Percentiles rank a stretch among this genome's conserved stretches.
phyloP scores from a whole-genome alignment of 35 echinoderm and acorn worm species.

The Hemicentrotus pulcherrimus region DNA sequence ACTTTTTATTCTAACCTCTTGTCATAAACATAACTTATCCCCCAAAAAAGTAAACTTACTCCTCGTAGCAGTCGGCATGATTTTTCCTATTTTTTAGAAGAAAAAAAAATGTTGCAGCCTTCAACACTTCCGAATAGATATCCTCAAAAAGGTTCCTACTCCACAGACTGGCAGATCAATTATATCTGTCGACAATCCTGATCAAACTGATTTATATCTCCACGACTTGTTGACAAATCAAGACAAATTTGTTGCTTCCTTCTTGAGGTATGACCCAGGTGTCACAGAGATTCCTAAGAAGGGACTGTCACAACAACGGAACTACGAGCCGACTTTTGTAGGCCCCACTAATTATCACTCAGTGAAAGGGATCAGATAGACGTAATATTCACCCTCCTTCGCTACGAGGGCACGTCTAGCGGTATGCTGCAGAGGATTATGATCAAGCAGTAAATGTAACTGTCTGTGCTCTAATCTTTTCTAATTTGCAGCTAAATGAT shows the following conservation, averaged over 20 bases:
- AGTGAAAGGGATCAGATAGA: background rate
- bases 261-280: background rate
- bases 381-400: background rate
- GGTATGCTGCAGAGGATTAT: too few species aligned
- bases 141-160: background rate
- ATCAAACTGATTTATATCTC: background rate
- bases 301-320: background rate
- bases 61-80: constrained; percentile 5
- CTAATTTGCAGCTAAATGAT: background rate
- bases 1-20: too few species aligned
- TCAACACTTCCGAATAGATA: background rate
- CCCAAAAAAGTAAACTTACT: background rate
- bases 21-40: too few species aligned
- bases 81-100: background rate
- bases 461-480: background rate
- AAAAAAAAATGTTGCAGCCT: background rate
- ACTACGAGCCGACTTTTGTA: background rate
- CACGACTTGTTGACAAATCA: background rate
- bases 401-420: too few species aligned
- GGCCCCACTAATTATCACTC: background rate
- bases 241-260: constrained; percentile 3
- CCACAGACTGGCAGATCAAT: background rate
- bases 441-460: too few species aligned
- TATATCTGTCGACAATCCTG: background rate
- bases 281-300: background rate